Percentiles rank a stretch among this genome's conserved stretches.
Conservation (phyloP, 2,113 vertebrate species). For the Saguinus imperator region DNA sequence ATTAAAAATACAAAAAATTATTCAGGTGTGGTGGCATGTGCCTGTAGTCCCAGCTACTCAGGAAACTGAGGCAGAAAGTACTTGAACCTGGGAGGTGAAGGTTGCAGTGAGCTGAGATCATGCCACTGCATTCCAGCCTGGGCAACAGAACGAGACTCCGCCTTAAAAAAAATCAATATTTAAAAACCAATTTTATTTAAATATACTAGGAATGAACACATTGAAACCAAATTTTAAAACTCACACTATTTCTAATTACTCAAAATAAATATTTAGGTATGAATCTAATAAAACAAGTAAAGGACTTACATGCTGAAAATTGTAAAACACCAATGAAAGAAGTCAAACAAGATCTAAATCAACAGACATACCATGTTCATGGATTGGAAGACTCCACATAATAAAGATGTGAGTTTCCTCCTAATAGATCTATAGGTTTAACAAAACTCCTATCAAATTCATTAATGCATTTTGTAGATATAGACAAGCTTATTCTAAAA, state of each 20-base stretch:
- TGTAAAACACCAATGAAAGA: conserved; percentile 32
- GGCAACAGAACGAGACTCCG: too few relatives aligned
- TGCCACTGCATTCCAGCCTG: too few relatives aligned
- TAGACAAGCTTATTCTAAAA: neutral
- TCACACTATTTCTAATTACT: neutral
- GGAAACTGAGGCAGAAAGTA: too few relatives aligned
- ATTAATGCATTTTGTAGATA: neutral
- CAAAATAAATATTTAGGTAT: neutral
- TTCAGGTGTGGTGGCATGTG: too few relatives aligned
- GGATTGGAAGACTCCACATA: neutral
- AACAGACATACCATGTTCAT: neutral
- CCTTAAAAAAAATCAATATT: neutral
- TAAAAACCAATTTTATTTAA: neutral
- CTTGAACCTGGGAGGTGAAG: too few relatives aligned
- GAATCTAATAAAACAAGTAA: neutral
- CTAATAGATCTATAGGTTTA: neutral
- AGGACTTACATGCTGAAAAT: neutral
- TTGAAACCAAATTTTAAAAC: neutral
- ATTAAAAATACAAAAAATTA: too few relatives aligned
- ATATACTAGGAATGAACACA: conserved; percentile 25
- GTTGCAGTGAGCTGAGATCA: too few relatives aligned
- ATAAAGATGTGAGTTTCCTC: neutral
- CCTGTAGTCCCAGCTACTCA: too few relatives aligned
- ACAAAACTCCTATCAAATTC: conserved; percentile 1
- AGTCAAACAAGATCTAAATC: conserved; percentile 27